These are phyloP conservation scores for Pelodiscus sinensis DNA, from an alignment of 2,113 vertebrate species.

Conservation along the genomic window DNA sequence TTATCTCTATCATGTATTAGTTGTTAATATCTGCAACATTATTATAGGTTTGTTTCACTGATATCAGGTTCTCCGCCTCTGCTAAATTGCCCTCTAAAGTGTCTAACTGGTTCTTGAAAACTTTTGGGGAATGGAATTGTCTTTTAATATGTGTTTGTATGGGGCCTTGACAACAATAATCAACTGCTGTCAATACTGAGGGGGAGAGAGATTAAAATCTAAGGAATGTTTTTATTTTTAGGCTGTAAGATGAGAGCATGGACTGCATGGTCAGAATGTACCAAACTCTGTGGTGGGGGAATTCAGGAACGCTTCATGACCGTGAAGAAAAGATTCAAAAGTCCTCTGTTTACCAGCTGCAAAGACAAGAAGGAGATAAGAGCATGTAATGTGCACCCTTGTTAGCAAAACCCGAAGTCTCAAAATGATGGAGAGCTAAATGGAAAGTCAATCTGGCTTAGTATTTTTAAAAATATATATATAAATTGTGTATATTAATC, in stretches of 20 bases:
- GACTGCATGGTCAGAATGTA: conserved; percentile 96
- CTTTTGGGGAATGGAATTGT: not conserved
- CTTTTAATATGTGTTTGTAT: not conserved
- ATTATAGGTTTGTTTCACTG: not conserved
- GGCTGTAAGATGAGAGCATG: conserved; percentile 96
- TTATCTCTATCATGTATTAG: fast-evolving
- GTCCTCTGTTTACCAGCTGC: conserved; percentile 92
- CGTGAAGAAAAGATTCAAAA: conserved; percentile 95
- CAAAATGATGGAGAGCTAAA: conserved; percentile 76
- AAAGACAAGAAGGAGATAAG: conserved; percentile 98
- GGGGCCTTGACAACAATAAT: not conserved
- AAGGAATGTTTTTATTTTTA: conserved; percentile 53
- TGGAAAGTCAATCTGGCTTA: conserved; percentile 81
- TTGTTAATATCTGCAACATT: not conserved
- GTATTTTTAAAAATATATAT: conserved; percentile 71
- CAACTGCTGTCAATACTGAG: not conserved
- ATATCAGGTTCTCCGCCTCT: not conserved
- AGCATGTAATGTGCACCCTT: conserved; percentile 96
- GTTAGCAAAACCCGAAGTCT: conserved; percentile 81
- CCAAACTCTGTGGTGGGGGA: conserved; percentile 92
- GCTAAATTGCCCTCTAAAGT: not conserved
- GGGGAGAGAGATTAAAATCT: not conserved
- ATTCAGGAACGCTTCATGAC: conserved; percentile 97
- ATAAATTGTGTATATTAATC: conserved; percentile 77
- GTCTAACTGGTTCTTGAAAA: not conserved